Evolutionary conservation across 2,888 invertebrate genomes (phyloP).

Genomic region (Drosophila paramelanica): DNA sequence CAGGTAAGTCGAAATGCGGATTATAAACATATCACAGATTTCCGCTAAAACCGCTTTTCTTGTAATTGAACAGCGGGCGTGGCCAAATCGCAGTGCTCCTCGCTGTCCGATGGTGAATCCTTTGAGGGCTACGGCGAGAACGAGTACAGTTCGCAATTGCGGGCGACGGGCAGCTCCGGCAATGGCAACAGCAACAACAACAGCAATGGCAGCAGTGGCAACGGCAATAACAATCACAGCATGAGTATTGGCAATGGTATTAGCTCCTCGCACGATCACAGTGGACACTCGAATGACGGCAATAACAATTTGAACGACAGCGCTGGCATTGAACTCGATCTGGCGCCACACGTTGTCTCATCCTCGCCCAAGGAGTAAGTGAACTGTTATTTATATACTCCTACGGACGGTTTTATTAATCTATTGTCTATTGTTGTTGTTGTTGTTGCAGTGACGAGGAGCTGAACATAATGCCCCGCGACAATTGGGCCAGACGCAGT

Average conservation of each 20-base stretch:
- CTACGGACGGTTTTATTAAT: constrained; percentile 38
- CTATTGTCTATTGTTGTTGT: constrained; percentile 41
- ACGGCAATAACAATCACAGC: constrained; percentile 34
- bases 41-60: neutral
- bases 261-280: constrained; percentile 55
- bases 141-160: constrained; percentile 74
- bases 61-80: constrained; percentile 68
- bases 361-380: constrained; percentile 81
- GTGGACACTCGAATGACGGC: constrained; percentile 74
- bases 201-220: constrained; percentile 20
- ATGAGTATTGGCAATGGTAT: constrained; percentile 38
- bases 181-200: constrained; percentile 34
- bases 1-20: constrained; percentile 71
- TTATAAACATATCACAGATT: constrained; percentile 7
- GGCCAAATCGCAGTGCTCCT: constrained; percentile 85
- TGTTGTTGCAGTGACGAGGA: constrained; percentile 86
- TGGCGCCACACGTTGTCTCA: constrained; percentile 83
- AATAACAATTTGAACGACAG: constrained; percentile 79
- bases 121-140: constrained; percentile 92
- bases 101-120: constrained; percentile 91
- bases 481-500: constrained; percentile 94
- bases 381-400: constrained; percentile 27
- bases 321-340: constrained; percentile 83
- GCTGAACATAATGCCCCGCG: constrained; percentile 88
- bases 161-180: constrained; percentile 27